These are phyloP conservation scores for Eupithecia tripunctaria DNA, from an alignment of 2,888 invertebrate genomes.

Conservation along the genomic window DNA sequence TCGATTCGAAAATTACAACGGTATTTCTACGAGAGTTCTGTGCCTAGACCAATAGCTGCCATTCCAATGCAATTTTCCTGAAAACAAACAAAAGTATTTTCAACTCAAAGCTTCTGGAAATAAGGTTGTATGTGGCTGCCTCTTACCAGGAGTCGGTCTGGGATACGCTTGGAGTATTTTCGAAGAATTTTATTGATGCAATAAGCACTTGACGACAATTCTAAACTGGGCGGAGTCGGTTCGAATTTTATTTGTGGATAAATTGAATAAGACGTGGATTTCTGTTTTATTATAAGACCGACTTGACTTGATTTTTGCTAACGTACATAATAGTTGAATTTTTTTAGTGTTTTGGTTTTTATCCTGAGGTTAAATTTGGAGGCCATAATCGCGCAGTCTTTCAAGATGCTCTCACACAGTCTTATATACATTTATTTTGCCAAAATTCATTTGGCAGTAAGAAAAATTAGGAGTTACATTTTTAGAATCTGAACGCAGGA, in stretches of 20 bases:
- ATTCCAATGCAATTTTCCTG: constrained; percentile 32
- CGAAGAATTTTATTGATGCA: constrained; percentile 74
- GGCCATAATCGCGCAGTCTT: background rate
- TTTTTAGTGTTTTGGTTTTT: background rate
- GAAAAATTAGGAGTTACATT: background rate
- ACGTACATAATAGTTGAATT: background rate
- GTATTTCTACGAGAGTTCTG: constrained; percentile 54
- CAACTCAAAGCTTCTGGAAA: constrained; percentile 24
- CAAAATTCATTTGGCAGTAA: background rate
- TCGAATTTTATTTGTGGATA: constrained; percentile 34
- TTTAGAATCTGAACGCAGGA: background rate
- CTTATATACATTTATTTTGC: background rate
- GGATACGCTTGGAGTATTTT: constrained; percentile 64
- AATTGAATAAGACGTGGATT: constrained; percentile 29
- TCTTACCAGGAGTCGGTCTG: constrained; percentile 55
- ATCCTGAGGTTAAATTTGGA: background rate
- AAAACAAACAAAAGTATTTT: constrained; percentile 34
- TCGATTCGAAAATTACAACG: constrained; percentile 54
- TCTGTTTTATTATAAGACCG: constrained; percentile 21
- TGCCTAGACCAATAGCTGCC: constrained; percentile 53
- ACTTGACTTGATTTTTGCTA: background rate
- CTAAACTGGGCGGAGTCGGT: constrained; percentile 31
- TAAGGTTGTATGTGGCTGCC: constrained; percentile 28
- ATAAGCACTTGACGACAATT: constrained; percentile 67
- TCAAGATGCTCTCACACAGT: background rate